Conservation (phyloP, 2,888 invertebrate genomes). For the Lasioglossum marginatum region DNA sequence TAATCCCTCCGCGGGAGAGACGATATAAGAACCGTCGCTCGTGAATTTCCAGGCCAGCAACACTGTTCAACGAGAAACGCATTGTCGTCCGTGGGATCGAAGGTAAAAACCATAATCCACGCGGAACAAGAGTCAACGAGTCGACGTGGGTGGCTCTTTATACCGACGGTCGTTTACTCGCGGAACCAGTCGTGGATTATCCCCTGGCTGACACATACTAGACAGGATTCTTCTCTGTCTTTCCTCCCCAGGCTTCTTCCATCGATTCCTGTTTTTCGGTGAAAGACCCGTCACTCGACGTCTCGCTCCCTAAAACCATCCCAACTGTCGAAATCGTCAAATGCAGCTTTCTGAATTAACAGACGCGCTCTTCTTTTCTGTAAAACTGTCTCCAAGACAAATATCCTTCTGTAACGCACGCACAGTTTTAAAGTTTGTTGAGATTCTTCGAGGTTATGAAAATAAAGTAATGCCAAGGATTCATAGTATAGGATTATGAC, state of each 20-base stretch:
- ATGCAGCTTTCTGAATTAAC: neutral
- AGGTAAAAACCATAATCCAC: conserved; percentile 65
- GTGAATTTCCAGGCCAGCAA: conserved; percentile 54
- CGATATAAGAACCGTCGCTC: conserved; percentile 41
- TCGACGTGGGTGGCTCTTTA: conserved; percentile 65
- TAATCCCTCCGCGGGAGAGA: conserved; percentile 5
- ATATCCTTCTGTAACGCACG: too few relatives aligned
- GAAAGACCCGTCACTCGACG: neutral
- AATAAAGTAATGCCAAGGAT: too few relatives aligned
- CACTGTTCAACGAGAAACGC: conserved; percentile 54
- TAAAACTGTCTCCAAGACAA: neutral
- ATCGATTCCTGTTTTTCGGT: neutral
- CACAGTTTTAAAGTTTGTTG: too few relatives aligned
- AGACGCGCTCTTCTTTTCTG: neutral
- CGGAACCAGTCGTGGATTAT: conserved; percentile 62
- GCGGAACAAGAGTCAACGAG: conserved; percentile 64
- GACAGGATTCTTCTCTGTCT: conserved; percentile 32
- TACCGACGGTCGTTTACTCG: conserved; percentile 63
- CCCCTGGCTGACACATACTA: conserved; percentile 39
- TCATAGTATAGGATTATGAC: too few relatives aligned
- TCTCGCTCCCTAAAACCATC: neutral
- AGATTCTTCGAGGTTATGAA: too few relatives aligned
- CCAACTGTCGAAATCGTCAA: neutral
- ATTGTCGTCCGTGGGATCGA: conserved; percentile 66
- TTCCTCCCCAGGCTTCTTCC: neutral